Conservation (phyloP, 2,797 vertebrate species). For the Clarias platycephalus region DNA sequence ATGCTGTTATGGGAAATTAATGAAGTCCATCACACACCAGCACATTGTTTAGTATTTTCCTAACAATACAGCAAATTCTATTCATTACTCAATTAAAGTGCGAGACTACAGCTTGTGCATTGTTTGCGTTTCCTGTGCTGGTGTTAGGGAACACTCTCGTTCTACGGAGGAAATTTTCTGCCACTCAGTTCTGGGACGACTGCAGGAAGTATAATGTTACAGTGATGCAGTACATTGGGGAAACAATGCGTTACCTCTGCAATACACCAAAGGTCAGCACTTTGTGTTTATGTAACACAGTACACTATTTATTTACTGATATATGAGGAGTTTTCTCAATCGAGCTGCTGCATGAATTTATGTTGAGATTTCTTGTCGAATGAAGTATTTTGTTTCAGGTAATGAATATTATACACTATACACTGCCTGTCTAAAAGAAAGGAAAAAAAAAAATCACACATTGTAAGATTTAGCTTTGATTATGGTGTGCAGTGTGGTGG, state of each 20-base stretch:
- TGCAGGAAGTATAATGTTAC: conserved; percentile 87
- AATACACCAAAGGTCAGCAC: conserved; percentile 76
- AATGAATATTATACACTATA: too few relatives aligned
- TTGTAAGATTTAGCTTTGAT: too few relatives aligned
- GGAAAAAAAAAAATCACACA: too few relatives aligned
- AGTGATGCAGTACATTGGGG: conserved; percentile 91
- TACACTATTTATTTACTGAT: background rate
- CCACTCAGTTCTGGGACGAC: conserved; percentile 92
- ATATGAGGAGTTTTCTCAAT: background rate
- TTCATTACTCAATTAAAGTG: background rate
- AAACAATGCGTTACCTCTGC: conserved; percentile 88
- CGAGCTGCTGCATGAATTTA: background rate
- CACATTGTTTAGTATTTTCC: background rate
- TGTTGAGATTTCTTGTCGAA: background rate
- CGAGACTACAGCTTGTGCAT: background rate
- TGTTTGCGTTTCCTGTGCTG: conserved; percentile 15
- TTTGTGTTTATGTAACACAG: background rate
- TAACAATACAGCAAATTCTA: background rate
- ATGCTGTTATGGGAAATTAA: background rate
- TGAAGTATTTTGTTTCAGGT: background rate
- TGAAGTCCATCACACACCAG: background rate
- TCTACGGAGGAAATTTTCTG: conserved; percentile 86
- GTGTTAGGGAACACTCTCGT: conserved; percentile 75
- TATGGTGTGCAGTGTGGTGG: too few relatives aligned
- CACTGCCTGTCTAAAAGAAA: too few relatives aligned